phyloP scores from a whole-genome alignment of 35 echinoderm and acorn worm genomes.

The Apostichopus parvimensis region DNA sequence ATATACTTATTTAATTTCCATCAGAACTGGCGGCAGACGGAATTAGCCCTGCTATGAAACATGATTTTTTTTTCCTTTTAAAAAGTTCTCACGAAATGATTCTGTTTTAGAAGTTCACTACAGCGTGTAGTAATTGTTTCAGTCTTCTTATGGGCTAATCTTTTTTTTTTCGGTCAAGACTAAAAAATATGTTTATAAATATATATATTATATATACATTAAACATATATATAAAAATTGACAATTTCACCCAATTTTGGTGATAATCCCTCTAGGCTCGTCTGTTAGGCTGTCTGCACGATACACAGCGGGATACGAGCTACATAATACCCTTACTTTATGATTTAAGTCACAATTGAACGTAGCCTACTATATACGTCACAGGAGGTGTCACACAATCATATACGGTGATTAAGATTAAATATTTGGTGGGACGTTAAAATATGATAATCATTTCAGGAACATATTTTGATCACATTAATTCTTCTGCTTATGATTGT shows the following conservation, averaged over 20 bases:
- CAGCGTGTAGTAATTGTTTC: not conserved
- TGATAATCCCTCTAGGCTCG: not conserved
- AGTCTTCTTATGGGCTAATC: conserved; percentile 2
- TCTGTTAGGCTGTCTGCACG: not conserved
- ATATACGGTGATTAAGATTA: not conserved
- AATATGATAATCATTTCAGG: not conserved
- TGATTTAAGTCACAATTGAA: not conserved
- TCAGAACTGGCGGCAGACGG: not conserved
- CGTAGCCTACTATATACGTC: not conserved
- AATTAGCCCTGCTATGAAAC: no score
- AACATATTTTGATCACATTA: conserved; percentile 9
- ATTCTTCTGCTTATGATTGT: no score
- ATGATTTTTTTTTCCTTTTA: no score
- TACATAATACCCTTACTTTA: not conserved
- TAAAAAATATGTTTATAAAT: not conserved
- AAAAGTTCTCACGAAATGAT: not conserved
- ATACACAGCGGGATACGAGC: not conserved
- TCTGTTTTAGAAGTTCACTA: not conserved
- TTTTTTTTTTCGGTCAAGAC: not conserved
- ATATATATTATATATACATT: no score
- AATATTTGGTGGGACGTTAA: not conserved
- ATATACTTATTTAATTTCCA: not conserved
- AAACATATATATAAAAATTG: no score
- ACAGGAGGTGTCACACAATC: not conserved
- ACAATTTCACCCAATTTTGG: not conserved